Conservation (phyloP, 2,888 invertebrate species). For the Coronaproctus castanopsis region DNA sequence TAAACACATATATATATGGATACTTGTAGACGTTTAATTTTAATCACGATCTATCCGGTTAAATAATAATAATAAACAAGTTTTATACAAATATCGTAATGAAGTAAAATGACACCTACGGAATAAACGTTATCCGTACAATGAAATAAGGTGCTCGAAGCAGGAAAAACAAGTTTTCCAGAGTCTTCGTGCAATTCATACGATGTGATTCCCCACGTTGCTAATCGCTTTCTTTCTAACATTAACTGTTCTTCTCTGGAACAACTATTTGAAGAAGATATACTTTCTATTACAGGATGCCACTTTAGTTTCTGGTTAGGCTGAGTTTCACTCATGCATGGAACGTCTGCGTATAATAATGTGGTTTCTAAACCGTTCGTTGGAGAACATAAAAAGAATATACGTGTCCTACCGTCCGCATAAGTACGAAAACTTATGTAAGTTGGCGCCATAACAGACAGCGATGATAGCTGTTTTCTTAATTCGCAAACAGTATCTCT, state of each 20-base stretch:
- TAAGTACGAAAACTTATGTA: constrained; percentile 60
- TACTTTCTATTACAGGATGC: constrained; percentile 53
- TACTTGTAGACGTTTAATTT: too few relatives aligned
- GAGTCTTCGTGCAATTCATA: constrained; percentile 67
- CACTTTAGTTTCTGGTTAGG: constrained; percentile 35
- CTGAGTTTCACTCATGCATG: constrained; percentile 18
- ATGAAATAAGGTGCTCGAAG: constrained; percentile 68
- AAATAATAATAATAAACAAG: too few relatives aligned
- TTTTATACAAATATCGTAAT: too few relatives aligned
- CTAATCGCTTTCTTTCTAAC: constrained; percentile 75
- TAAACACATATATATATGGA: too few relatives aligned
- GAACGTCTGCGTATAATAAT: constrained; percentile 63
- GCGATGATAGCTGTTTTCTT: constrained; percentile 50
- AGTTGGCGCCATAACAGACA: constrained; percentile 63
- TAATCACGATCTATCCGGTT: too few relatives aligned
- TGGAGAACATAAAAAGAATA: constrained; percentile 76
- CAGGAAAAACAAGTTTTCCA: constrained; percentile 77
- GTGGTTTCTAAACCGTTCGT: constrained; percentile 80
- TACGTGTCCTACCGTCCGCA: constrained; percentile 55
- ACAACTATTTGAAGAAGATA: constrained; percentile 38
- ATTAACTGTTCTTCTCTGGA: constrained; percentile 77
- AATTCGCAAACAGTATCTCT: constrained; percentile 60
- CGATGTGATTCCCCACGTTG: constrained; percentile 83
- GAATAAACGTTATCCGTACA: constrained; percentile 53
- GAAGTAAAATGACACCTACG: constrained; percentile 28